Percentiles rank a stretch among this genome's conserved stretches.
Evolutionary conservation across 2,797 vertebrate species (phyloP).

Genomic region (Merluccius polli): DNA sequence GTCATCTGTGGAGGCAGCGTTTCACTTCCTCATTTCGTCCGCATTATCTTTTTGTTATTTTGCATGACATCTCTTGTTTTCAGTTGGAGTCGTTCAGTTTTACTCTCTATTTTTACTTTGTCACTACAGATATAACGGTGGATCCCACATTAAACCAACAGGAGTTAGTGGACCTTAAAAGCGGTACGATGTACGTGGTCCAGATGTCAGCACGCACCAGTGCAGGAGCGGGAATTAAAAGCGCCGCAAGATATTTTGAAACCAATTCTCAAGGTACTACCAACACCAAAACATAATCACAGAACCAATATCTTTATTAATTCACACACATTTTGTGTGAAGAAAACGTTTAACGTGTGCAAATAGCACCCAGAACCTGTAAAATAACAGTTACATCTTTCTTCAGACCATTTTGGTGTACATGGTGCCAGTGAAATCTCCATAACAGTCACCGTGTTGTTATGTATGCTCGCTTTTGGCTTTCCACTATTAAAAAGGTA

Average conservation of each 20-base stretch:
- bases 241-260: constrained; percentile 43
- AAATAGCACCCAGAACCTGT: neutral
- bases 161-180: constrained; percentile 59
- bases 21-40: neutral
- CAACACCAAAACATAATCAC: neutral
- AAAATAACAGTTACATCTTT: neutral
- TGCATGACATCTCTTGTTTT: no score
- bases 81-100: no score
- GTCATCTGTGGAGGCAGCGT: neutral
- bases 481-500: constrained; percentile 62
- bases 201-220: constrained; percentile 77
- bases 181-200: constrained; percentile 62
- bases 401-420: constrained; percentile 13
- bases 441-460: constrained; percentile 26
- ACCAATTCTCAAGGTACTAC: constrained; percentile 54
- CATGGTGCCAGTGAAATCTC: constrained; percentile 10
- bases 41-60: no score
- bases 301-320: neutral
- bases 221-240: constrained; percentile 70
- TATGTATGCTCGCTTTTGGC: constrained; percentile 36
- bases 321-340: neutral
- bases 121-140: constrained; percentile 67
- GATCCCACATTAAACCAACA: constrained; percentile 50
- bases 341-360: neutral
- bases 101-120: neutral